phyloP scores from a whole-genome alignment of 1,140 invertebrate genomes.

The Cherax quadricarinatus region DNA sequence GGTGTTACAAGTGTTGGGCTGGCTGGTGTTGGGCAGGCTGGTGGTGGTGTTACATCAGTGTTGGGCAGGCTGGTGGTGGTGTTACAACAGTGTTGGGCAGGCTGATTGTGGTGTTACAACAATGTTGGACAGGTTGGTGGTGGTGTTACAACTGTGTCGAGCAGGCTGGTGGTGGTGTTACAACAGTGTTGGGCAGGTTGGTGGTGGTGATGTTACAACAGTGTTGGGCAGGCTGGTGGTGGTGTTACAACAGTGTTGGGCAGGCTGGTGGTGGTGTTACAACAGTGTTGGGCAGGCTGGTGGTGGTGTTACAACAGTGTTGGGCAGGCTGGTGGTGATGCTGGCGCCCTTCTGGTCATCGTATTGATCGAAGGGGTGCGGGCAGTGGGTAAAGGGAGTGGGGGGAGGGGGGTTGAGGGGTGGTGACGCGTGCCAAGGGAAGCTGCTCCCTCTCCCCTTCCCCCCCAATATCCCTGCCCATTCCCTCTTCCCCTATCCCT shows the following conservation, averaged over 20 bases:
- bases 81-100: too few relatives aligned
- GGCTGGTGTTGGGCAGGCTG: too few relatives aligned
- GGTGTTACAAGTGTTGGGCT: too few relatives aligned
- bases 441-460: background rate
- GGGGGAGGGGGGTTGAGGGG: background rate
- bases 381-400: background rate
- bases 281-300: background rate
- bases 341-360: background rate
- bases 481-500: background rate
- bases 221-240: too few relatives aligned
- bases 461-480: background rate
- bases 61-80: too few relatives aligned
- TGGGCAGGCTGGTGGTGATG: background rate
- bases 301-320: background rate
- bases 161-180: background rate
- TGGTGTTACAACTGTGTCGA: background rate
- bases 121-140: background rate
- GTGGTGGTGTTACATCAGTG: too few relatives aligned
- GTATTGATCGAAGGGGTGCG: conserved; percentile 5
- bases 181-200: background rate
- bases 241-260: too few relatives aligned
- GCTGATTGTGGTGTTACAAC: too few relatives aligned
- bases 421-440: background rate
- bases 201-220: background rate
- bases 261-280: too few relatives aligned